Evolutionary conservation across 2,113 vertebrate species (phyloP), one percentile per base, ranked within the genome.

Genomic region (Corvus cornix): DNA sequence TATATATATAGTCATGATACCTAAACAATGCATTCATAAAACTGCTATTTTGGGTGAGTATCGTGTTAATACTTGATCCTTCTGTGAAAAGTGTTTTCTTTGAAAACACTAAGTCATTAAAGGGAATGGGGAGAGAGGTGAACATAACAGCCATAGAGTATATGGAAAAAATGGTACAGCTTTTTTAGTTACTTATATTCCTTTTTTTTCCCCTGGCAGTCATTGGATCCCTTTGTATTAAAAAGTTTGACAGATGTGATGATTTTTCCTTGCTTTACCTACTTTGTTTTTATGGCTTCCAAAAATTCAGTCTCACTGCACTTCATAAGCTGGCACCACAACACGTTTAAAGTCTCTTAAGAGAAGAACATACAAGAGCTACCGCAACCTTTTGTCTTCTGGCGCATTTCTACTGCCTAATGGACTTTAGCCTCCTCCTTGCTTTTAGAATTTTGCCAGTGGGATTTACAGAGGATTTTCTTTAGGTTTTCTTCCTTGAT

Each of bases 381-480:
- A 63, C 60, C 0, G 0, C 75, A 82, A 24, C 79, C 85, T 84
- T 95, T 91, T 95, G 53, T 96, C 52, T 86, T 66, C 59, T 63
- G 5, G 6, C 51, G 66, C 68, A 44, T 91, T 92, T 79, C 49
- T 44, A 2, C 75, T 79, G 55, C 69, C 62, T 79, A 81, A 89
- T 69, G 74, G 83, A 86, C 79, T 91, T 68, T 1, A 75, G 76
- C 49, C 53, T 92, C 2, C 69, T 84, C 51, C 0, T 75, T 90
- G 81, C 90, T 96, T 96, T 95, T 83, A 90, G 73, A 87, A 33
- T 93, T 93, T 92, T 89, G 87, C 90, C 83, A 51, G 69, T 75
- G 70, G 86, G 88, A 68, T 86, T 96, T 91, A 48, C 31, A 80
- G 33, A 46, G 44, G 18, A 55, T 92, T 93, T 80, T 73, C 55